Evolutionary conservation across 2,888 invertebrate species (phyloP), one percentile per base, ranked within the genome.

Genomic region (Phortica magna): DNA sequence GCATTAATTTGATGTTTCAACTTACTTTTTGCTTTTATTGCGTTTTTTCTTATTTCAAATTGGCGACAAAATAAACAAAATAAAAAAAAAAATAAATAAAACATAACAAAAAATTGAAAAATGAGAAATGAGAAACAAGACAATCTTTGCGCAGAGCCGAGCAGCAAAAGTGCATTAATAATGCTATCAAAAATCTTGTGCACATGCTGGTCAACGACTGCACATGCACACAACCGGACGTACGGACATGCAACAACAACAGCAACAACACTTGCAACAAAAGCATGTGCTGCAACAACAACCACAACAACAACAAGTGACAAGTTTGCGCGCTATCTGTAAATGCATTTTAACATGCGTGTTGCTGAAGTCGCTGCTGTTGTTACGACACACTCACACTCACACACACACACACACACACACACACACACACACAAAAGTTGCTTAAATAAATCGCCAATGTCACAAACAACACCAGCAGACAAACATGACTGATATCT

Each of bases 151-250:
- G 31, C 31, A 4, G 2, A 4, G 2, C 31, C 64, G 31, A 31
- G 31, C 31, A 22, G 31, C 77, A 83, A 86, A 86, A 85, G 86
- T 84, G 85, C 84, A 83, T 86, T 85, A 85, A 86, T 82, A 84
- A 85, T 83, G 82, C 84, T 80, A 85, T 85, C 85, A 84, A 76
- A 82, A 83, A 80, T 55, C 55, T 55, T 7, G 48, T 7, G 48
- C 55, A 67, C 41, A 43, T 55, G 43, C 59, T 73, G 73, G 73
- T 73, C 64, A 73, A 64, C 73, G 64, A 73, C n/a, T 48, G 22
- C 53, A 53, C 71, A 31, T 70, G 79, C 83, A 81, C 78, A 77
- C 80, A 65, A 79, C 77, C 78, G 81, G 41, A 41, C 59, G 31
- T 31, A 31, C 31, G 5, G 31, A 64, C 22, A 71, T 14, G n/a